A percentile compares a stretch with the other conserved stretches of the same genome.
Conservation (phyloP, 2,797 vertebrate species). For the Sebastolobus alascanus region DNA sequence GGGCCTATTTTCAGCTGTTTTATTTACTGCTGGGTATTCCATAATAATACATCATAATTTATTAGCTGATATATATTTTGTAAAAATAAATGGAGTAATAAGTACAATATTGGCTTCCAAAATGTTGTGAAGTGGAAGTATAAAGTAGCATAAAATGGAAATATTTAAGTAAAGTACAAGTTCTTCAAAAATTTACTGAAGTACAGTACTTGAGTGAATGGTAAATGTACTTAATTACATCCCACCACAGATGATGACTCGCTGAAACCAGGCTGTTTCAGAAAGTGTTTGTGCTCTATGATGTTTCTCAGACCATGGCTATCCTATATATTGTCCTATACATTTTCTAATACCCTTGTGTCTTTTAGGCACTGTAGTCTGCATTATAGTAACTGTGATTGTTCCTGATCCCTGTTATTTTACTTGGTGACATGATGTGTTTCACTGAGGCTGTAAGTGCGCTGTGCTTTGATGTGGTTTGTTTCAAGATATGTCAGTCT, state of each 20-base stretch:
- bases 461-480: slow-evolving; percentile 41
- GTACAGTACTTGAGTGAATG: neutral
- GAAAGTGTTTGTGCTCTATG: neutral
- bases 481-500: slow-evolving; percentile 49
- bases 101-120: neutral
- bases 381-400: slow-evolving; percentile 11
- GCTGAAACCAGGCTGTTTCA: neutral
- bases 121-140: neutral
- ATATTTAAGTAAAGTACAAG: too few species aligned
- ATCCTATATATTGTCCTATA: neutral
- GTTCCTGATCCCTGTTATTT: slow-evolving; percentile 26
- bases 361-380: neutral
- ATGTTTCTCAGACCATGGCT: neutral
- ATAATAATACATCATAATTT: neutral
- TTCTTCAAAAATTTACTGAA: neutral
- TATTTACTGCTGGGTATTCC: neutral
- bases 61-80: too few species aligned
- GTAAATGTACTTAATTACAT: neutral
- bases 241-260: neutral
- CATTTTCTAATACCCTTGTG: slow-evolving; percentile 3
- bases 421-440: slow-evolving; percentile 17
- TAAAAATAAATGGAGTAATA: neutral
- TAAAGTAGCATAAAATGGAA: too few species aligned
- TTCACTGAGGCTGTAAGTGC: slow-evolving; percentile 36
- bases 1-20: neutral